Evolutionary conservation across 2,113 vertebrate species (phyloP).

Genomic region (Hypomesus transpacificus): DNA sequence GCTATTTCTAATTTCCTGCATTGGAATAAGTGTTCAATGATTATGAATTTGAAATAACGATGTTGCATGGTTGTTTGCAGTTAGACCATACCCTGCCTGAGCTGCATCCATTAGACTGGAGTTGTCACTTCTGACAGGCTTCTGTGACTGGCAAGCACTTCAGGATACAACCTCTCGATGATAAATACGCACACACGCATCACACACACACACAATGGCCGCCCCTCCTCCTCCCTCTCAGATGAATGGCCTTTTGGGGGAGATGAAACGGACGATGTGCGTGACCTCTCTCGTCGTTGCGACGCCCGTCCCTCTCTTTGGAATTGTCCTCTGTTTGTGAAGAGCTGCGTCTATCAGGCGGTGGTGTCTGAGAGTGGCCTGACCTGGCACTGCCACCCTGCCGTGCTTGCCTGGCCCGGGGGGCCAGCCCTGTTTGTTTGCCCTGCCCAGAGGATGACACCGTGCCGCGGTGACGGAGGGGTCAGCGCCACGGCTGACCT

Average conservation of each 20-base stretch:
- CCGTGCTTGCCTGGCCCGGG: slow-evolving; percentile 43
- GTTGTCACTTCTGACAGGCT: background rate
- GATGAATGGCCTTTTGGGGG: background rate
- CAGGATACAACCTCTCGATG: background rate
- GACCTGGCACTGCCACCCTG: slow-evolving; percentile 64
- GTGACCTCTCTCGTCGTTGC: slow-evolving; percentile 54
- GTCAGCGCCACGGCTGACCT: slow-evolving; percentile 59
- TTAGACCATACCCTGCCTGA: background rate
- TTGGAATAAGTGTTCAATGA: too few relatives aligned
- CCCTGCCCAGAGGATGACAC: slow-evolving; percentile 64
- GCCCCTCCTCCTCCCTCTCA: background rate
- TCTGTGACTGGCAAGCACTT: background rate
- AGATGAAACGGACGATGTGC: slow-evolving; percentile 42
- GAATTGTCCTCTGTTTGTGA: slow-evolving; percentile 63
- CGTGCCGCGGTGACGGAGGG: slow-evolving; percentile 53
- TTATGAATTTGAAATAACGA: too few relatives aligned
- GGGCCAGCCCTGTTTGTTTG: slow-evolving; percentile 63
- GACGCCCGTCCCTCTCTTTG: slow-evolving; percentile 49
- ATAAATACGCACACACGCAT: background rate
- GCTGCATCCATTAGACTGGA: background rate
- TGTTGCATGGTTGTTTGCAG: too few relatives aligned
- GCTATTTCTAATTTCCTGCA: too few relatives aligned
- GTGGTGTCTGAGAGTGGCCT: slow-evolving; percentile 43
- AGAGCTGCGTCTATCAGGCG: slow-evolving; percentile 66
- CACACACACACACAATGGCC: background rate